A percentile compares a stretch with the other conserved stretches of the same genome.
Evolutionary conservation across 2,888 invertebrate species (phyloP).

Genomic region (Acrobasis consociella): DNA sequence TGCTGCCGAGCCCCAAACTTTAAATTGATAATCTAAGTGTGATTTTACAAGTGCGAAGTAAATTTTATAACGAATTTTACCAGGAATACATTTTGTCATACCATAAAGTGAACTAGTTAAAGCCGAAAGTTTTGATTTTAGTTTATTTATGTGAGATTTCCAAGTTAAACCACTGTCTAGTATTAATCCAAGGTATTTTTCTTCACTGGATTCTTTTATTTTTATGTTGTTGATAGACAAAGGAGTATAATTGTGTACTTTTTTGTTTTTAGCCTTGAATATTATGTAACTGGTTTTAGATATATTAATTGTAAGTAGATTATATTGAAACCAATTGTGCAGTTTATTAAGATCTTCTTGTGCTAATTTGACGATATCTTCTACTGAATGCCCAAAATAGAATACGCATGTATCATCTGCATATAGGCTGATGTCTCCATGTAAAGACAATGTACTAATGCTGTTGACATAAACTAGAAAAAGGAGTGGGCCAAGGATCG

Average conservation of each 20-base stretch:
- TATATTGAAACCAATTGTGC: slow-evolving; percentile 30
- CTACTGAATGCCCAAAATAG: slow-evolving; percentile 28
- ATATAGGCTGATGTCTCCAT: slow-evolving; percentile 8
- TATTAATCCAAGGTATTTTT: slow-evolving; percentile 34
- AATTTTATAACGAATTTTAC: too few relatives aligned
- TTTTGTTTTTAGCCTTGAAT: slow-evolving; percentile 29
- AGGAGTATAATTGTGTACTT: background rate
- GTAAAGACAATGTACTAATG: background rate
- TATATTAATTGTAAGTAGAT: slow-evolving; percentile 30
- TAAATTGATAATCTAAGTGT: too few relatives aligned
- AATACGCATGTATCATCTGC: slow-evolving; percentile 28
- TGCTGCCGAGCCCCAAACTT: too few relatives aligned
- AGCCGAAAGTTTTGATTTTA: slow-evolving; percentile 29
- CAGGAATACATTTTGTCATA: slow-evolving; percentile 5
- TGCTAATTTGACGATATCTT: slow-evolving; percentile 17
- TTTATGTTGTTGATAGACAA: slow-evolving; percentile 20
- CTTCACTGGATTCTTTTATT: slow-evolving; percentile 23
- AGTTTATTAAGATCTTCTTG: slow-evolving; percentile 33
- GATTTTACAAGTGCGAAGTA: too few relatives aligned
- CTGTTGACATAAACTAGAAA: slow-evolving; percentile 13
- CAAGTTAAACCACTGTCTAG: slow-evolving; percentile 29
- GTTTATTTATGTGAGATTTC: slow-evolving; percentile 31
- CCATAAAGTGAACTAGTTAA: slow-evolving; percentile 27
- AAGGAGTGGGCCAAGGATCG: slow-evolving; percentile 13
- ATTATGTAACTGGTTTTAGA: slow-evolving; percentile 29